Conservation (phyloP, 2,113 vertebrate species). For the Steatornis caripensis region DNA sequence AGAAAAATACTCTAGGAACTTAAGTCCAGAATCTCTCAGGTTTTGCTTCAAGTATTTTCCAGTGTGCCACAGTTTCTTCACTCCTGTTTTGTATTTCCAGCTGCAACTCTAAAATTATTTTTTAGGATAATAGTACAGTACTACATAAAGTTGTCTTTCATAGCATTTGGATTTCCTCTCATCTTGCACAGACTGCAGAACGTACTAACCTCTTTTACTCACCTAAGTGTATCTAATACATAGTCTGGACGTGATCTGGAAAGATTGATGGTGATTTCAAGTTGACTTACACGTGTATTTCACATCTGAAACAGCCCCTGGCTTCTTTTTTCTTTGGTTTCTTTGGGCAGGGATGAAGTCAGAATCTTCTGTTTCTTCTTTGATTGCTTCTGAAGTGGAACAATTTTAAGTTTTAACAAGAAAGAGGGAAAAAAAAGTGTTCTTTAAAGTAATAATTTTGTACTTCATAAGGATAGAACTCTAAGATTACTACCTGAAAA, state of each 20-base stretch:
- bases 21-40: background rate
- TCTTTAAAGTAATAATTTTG: slow-evolving; percentile 28
- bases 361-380: background rate
- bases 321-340: background rate
- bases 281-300: background rate
- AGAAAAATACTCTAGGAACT: background rate
- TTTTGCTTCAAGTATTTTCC: background rate
- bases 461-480: slow-evolving; percentile 20
- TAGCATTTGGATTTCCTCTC: background rate
- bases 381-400: background rate
- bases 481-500: background rate
- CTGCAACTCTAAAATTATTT: fast-evolving
- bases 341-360: background rate
- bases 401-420: slow-evolving; percentile 20
- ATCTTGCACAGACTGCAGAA: background rate
- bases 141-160: background rate
- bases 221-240: background rate
- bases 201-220: background rate
- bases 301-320: background rate
- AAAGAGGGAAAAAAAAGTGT: background rate
- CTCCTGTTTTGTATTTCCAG: background rate
- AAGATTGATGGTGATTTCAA: background rate
- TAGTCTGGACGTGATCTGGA: background rate
- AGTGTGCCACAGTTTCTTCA: no score
- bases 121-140: background rate